Percentiles rank a stretch among this genome's conserved stretches.
phyloP scores from a whole-genome alignment of 2,797 vertebrate species.

The Dryobates pubescens region DNA sequence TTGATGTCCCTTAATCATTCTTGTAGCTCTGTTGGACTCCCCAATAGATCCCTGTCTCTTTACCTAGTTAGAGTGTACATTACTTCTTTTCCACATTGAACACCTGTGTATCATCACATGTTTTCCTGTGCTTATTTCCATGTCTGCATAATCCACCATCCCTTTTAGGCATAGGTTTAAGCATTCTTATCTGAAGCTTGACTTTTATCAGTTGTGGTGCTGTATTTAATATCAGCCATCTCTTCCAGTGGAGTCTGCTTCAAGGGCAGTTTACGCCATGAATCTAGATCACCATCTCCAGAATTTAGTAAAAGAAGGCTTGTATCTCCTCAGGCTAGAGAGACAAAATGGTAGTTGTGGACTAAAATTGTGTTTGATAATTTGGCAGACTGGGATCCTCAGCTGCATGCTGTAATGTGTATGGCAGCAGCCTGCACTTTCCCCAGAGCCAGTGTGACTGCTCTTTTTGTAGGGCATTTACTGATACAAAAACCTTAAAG shows the following conservation, averaged over 20 bases:
- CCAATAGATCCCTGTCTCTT: background rate
- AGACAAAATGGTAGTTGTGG: background rate
- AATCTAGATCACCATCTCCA: background rate
- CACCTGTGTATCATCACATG: background rate
- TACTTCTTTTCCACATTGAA: background rate
- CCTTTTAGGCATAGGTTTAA: background rate
- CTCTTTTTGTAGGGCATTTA: background rate
- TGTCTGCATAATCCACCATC: background rate
- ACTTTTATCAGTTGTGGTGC: background rate
- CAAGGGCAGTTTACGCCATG: background rate
- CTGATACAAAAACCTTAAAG: background rate
- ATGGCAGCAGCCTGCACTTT: background rate
- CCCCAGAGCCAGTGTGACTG: background rate
- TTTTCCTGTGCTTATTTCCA: background rate
- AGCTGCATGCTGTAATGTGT: background rate
- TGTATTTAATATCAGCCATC: accelerated
- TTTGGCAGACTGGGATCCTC: background rate
- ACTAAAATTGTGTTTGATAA: background rate
- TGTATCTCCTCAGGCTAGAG: background rate
- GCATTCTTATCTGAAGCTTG: background rate
- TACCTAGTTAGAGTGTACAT: accelerated
- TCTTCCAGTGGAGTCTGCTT: background rate
- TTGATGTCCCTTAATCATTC: no score
- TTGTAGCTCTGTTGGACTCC: no score
- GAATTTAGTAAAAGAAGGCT: background rate